Conservation (phyloP, 2,888 invertebrate genomes). For the Catotricha subobsoleta region DNA sequence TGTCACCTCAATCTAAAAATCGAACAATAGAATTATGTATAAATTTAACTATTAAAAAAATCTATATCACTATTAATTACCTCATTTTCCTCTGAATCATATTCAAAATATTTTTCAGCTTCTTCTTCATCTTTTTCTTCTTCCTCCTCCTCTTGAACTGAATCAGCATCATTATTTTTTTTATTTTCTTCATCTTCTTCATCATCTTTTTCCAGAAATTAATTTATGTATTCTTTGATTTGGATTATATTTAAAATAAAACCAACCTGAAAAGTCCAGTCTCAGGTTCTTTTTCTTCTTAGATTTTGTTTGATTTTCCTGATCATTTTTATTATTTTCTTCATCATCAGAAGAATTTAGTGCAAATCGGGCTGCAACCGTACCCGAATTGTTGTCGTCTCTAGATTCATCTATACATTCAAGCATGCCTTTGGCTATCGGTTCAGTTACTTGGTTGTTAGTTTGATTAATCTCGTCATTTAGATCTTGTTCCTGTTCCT, state of each 20-base stretch:
- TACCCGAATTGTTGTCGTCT: too few relatives aligned
- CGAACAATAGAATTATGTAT: background rate
- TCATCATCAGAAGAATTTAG: background rate
- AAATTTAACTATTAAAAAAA: slow-evolving; percentile 2
- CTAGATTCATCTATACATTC: too few relatives aligned
- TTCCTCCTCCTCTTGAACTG: slow-evolving; percentile 27
- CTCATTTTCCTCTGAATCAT: slow-evolving; percentile 78
- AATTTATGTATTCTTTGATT: too few relatives aligned
- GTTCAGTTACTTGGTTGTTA: background rate
- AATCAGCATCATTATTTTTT: slow-evolving; percentile 17
- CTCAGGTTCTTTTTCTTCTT: too few relatives aligned
- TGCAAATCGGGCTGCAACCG: too few relatives aligned
- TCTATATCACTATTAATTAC: slow-evolving; percentile 15
- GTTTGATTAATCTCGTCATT: background rate
- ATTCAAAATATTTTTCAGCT: slow-evolving; percentile 38
- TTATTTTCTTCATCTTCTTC: slow-evolving; percentile 17
- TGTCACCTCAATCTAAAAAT: background rate
- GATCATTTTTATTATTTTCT: background rate
- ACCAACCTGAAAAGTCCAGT: too few relatives aligned
- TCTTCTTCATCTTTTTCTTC: slow-evolving; percentile 22
- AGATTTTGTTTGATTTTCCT: too few relatives aligned
- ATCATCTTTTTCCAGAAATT: slow-evolving; percentile 9
- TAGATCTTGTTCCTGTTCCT: background rate
- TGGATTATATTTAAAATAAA: too few relatives aligned
- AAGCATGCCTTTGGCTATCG: too few relatives aligned